These are phyloP conservation scores for Lithobates sylvaticus DNA, from an alignment of 2,797 vertebrate species.

Conservation along the genomic window DNA sequence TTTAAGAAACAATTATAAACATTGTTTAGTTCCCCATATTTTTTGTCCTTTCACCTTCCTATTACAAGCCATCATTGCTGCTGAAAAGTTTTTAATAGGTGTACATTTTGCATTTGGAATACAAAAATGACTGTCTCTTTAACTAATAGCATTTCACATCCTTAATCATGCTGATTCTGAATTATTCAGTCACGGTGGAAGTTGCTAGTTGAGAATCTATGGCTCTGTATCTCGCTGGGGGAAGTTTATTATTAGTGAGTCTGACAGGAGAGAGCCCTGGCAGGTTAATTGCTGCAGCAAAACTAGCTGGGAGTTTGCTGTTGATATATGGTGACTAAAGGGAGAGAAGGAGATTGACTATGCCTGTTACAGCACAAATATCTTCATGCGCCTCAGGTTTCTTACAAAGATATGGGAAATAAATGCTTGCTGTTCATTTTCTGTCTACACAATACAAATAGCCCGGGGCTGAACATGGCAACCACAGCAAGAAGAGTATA, in stretches of 20 bases:
- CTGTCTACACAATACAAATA: constrained; percentile 82
- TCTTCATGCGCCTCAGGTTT: constrained; percentile 81
- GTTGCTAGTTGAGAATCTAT: constrained; percentile 73
- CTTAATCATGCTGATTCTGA: constrained; percentile 80
- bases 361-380: constrained; percentile 79
- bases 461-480: constrained; percentile 75
- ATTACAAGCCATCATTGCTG: not conserved
- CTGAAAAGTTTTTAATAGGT: constrained; percentile 71
- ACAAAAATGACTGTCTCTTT: constrained; percentile 70
- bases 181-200: constrained; percentile 78
- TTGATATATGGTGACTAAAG: constrained; percentile 79
- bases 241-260: constrained; percentile 77
- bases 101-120: constrained; percentile 67
- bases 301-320: constrained; percentile 76
- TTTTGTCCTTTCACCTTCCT: no score
- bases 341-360: constrained; percentile 78
- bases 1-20: not conserved
- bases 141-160: constrained; percentile 78
- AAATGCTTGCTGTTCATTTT: constrained; percentile 82
- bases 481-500: constrained; percentile 66
- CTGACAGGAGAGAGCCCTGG: constrained; percentile 77
- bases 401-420: constrained; percentile 81
- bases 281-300: constrained; percentile 82
- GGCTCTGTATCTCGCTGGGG: constrained; percentile 72
- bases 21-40: no score